Evolutionary conservation across 2,797 vertebrate species (phyloP), one percentile per base, ranked within the genome.

Genomic region (Podarcis siculus): DNA sequence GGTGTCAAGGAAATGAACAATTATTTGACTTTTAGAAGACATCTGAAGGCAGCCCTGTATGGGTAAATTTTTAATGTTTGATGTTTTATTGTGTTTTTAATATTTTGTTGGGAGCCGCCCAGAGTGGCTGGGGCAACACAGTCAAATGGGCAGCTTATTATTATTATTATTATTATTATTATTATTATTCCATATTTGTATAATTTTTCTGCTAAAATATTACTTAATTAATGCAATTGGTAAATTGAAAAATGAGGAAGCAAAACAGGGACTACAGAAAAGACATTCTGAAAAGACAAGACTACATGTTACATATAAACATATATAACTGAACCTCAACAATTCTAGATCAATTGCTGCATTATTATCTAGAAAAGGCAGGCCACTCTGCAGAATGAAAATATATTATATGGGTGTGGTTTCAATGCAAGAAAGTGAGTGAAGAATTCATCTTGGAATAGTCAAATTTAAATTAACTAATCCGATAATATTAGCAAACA

Each of bases 401-500:
- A 73, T 30, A 58, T 13, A 75, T 27, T 32, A 45, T 61, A 64
- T 17, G 55, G 79, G 55, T 8, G 6, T 4, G 7, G 2, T 64
- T 17, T 1, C 8, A 87, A 89, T 19, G 37, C 66, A 83, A 55
- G 76, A 35, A 77, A 9, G 64, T 77, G 21, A 21, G 5, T 13
- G 4, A 80, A 19, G 13, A 80, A 80, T 73, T 19, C 9, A 72
- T 55, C 61, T 30, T 72, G n/a, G 71, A 37, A 73, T 35, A 35
- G 21, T 32, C 19, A 73, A 37, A 37, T 37, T 19, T 37, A 35
- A 15, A 35, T 73, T 23, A 37, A 37, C 55, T 55, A 72, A 8
- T 81, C 19, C 49, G 42, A 86, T 8, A 58, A 23, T 35, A 89
- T 69, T 79, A 49, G 82, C 19, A 90, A 69, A 83, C 80, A 85